Base-by-base conservation (phyloP, 2,113 vertebrate species). In the Leiothrix lutea region DNA sequence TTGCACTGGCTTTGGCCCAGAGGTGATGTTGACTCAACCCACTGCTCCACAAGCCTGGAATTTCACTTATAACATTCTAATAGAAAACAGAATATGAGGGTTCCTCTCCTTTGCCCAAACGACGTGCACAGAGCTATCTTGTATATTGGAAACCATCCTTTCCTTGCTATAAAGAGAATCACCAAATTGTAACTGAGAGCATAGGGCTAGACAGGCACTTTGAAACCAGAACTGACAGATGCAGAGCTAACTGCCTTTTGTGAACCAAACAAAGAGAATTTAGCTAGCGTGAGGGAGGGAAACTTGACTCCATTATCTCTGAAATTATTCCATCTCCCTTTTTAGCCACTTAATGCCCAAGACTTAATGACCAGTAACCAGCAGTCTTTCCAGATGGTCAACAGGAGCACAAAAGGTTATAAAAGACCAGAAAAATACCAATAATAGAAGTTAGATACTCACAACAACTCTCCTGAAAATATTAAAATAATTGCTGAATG, bases 81-180 rank as follows among this genome's bases (percentile, higher is more conserved):
- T 0, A 38, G 36, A 40, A 86, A 44, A 33, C 48, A 12, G n/a
- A 77, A 60, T 14, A 44, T 5, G 36, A 69, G 7, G 19, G 65
- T 44, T 72, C 40, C 61, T 80, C 45, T 69, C 64, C 22, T 53
- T 29, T 70, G 14, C 47, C 25, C 56, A 45, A n/a, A 50, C 2
- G 1, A 62, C 0, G 0, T 3, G 8, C 54, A 47, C 33, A 72
- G 33, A 80, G n/a, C 14, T 62, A 5, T 35, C 35, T 58, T 28
- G n/a, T 53, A 26, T 6, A 22, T 1, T 69, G 23, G 9, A 92
- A 91, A 47, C 21, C 20, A 71, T 69, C 5, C 35, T 9, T 29
- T 73, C 51, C 56, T 47, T 47, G 28, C 29, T 40, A 36, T 45
- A 72, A 72, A 42, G 28, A 54, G 23, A 90, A 81, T 21, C 2